Percentiles rank a stretch among this genome's conserved stretches.
These are phyloP conservation scores for Pomacea maculata DNA, from an alignment of 1,140 invertebrate species.

Conservation along the genomic window DNA sequence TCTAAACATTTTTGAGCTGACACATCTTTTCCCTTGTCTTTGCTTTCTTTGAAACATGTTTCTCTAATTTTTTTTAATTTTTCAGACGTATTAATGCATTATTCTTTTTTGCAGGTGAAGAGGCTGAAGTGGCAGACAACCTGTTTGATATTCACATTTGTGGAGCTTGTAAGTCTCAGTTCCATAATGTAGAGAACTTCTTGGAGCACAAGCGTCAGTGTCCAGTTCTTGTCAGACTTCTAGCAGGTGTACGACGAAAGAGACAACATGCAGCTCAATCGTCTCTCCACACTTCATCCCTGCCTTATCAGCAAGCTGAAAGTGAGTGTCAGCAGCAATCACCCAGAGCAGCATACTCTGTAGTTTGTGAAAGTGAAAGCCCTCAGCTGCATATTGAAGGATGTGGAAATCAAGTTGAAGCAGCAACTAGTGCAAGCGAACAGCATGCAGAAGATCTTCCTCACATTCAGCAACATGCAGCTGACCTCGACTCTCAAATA, in stretches of 20 bases:
- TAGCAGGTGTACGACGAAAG: constrained; percentile 3
- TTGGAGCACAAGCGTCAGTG: constrained; percentile 54
- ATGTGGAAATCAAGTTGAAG: constrained; percentile 4
- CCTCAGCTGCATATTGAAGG: not conserved
- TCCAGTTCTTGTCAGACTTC: constrained; percentile 11
- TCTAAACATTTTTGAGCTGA: no score
- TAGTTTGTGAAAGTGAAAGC: not conserved
- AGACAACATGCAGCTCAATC: not conserved
- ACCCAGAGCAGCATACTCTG: not conserved
- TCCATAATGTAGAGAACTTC: constrained; percentile 55
- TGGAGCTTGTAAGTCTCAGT: constrained; percentile 54
- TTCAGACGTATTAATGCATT: not conserved
- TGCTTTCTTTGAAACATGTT: no score
- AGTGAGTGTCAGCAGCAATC: not conserved
- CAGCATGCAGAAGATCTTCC: no score
- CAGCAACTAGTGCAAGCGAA: not conserved
- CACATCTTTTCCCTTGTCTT: no score
- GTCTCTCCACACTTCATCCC: not conserved
- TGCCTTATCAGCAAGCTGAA: not conserved
- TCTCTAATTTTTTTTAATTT: no score
- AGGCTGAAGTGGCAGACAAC: not conserved
- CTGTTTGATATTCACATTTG: constrained; percentile 60
- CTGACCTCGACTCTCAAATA: no score
- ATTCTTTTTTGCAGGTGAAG: not conserved
- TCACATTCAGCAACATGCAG: no score